Conservation (phyloP, 2,888 invertebrate genomes). For the Yponomeuta malinellus region DNA sequence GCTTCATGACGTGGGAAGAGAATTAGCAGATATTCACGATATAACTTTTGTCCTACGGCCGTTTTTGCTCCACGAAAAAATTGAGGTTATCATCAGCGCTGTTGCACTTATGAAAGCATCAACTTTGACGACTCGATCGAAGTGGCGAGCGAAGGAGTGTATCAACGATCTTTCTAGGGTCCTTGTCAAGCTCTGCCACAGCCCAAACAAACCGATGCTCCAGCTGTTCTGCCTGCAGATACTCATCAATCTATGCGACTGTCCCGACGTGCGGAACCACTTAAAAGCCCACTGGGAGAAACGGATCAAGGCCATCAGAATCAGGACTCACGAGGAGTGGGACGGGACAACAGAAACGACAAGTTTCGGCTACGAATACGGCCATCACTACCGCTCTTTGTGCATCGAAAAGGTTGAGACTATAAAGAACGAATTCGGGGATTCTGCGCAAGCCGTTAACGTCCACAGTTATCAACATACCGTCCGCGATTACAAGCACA, state of each 20-base stretch:
- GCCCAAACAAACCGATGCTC: slow-evolving; percentile 42
- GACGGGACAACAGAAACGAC: slow-evolving; percentile 51
- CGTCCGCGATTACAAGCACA: slow-evolving; percentile 37
- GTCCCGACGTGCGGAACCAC: slow-evolving; percentile 52
- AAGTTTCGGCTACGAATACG: slow-evolving; percentile 44
- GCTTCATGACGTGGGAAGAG: slow-evolving; percentile 51
- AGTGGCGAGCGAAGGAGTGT: slow-evolving; percentile 60
- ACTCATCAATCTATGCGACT: slow-evolving; percentile 58
- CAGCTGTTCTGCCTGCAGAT: slow-evolving; percentile 53
- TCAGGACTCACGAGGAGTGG: slow-evolving; percentile 54
- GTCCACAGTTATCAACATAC: slow-evolving; percentile 50
- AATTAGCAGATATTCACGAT: slow-evolving; percentile 52
- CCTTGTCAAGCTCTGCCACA: slow-evolving; percentile 38
- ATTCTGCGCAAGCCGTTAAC: slow-evolving; percentile 43
- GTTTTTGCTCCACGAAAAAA: slow-evolving; percentile 31
- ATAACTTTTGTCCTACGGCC: slow-evolving; percentile 37
- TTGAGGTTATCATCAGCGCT: slow-evolving; percentile 46
- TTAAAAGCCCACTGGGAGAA: slow-evolving; percentile 43
- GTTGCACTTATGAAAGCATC: slow-evolving; percentile 48
- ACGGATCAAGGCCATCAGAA: slow-evolving; percentile 33
- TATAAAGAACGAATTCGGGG: slow-evolving; percentile 50
- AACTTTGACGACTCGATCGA: slow-evolving; percentile 52
- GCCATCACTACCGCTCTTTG: slow-evolving; percentile 57
- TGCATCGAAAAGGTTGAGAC: slow-evolving; percentile 51
- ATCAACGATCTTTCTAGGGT: slow-evolving; percentile 38